Evolutionary conservation across 2,888 invertebrate species (phyloP).

Genomic region (Cerastoderma edule): DNA sequence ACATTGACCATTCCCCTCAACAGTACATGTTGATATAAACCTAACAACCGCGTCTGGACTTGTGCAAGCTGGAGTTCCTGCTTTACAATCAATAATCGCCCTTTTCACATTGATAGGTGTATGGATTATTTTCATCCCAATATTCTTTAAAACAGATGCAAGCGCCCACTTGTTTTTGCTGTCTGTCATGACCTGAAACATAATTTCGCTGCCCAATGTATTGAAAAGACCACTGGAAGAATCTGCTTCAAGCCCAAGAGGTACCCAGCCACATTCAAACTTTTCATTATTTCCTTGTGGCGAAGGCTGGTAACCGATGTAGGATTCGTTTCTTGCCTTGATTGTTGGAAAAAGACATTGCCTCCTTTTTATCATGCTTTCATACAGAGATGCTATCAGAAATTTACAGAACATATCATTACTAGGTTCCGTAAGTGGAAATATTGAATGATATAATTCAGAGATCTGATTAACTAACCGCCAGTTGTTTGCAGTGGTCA

Average conservation of each 20-base stretch:
- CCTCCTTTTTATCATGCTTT: not conserved
- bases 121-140: slow-evolving; percentile 29
- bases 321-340: not conserved
- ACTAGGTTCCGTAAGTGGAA: slow-evolving; percentile 11
- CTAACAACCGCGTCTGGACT: not conserved
- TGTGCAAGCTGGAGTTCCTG: not conserved
- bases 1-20: not conserved
- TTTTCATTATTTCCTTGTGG: not conserved
- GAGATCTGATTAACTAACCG: not conserved
- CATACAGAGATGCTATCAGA: slow-evolving; percentile 21
- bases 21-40: slow-evolving; percentile 3
- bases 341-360: slow-evolving; percentile 19
- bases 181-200: not conserved
- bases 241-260: not conserved
- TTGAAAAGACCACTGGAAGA: slow-evolving; percentile 13
- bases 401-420: slow-evolving; percentile 12
- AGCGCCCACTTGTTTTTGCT: not conserved
- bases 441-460: slow-evolving; percentile 16
- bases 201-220: not conserved
- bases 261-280: slow-evolving; percentile 12
- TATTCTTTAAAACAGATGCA: slow-evolving; percentile 11
- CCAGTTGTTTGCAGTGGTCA: not conserved
- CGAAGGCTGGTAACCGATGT: no score
- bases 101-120: slow-evolving; percentile 10
- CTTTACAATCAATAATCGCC: not conserved